Evolutionary conservation across 1,140 invertebrate species (phyloP).

Genomic region (Diploscapter pachys): DNA sequence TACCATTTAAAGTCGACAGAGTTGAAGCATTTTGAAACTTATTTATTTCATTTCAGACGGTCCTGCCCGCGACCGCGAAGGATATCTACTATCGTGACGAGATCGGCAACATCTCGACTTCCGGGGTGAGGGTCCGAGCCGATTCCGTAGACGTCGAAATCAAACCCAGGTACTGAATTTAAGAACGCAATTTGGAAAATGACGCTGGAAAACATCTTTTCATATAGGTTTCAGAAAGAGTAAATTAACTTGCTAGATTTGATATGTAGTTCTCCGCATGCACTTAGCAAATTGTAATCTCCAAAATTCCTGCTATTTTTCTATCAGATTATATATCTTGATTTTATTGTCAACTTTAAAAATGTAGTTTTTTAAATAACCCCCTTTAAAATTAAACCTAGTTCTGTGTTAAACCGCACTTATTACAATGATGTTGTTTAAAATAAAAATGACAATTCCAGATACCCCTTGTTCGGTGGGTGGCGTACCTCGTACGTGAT

Average conservation of each 20-base stretch:
- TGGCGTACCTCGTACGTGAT: constrained; percentile 86
- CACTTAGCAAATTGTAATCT: neutral
- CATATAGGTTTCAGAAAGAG: too few species aligned
- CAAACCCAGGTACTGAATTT: constrained; percentile 68
- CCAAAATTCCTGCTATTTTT: neutral
- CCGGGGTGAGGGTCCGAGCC: constrained; percentile 72
- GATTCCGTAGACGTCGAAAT: constrained; percentile 92
- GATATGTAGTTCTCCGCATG: neutral
- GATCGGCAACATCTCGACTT: constrained; percentile 99
- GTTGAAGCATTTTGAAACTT: neutral
- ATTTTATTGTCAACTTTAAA: neutral
- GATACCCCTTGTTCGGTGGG: constrained; percentile 93
- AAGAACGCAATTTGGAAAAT: too few species aligned
- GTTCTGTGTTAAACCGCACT: too few species aligned
- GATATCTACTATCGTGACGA: constrained; percentile 94
- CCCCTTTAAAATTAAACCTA: neutral
- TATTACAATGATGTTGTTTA: too few species aligned
- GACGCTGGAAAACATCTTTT: too few species aligned
- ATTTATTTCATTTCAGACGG: constrained; percentile 65
- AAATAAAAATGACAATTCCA: neutral
- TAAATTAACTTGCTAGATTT: too few species aligned
- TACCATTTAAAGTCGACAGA: neutral
- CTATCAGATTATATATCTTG: neutral
- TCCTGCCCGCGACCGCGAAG: constrained; percentile 80
- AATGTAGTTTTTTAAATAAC: neutral